These are phyloP conservation scores for Maniola jurtina DNA, from an alignment of 1,140 invertebrate species.

Conservation along the genomic window DNA sequence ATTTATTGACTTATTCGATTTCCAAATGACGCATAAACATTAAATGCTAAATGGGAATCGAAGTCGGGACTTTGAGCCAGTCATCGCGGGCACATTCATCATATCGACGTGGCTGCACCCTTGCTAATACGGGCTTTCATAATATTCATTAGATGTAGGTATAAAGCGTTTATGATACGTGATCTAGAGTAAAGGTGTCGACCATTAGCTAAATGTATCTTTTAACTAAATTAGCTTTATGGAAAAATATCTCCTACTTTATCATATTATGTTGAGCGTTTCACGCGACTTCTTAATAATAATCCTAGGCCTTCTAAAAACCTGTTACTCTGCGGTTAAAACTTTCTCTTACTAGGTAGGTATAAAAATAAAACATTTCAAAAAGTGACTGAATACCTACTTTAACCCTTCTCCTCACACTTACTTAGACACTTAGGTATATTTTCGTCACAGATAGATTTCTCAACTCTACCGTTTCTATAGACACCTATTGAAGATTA, in stretches of 20 bases:
- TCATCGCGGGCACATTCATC: conserved; percentile 68
- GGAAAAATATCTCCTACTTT: not conserved
- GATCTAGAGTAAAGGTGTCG: conserved; percentile 40
- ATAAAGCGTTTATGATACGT: conserved; percentile 58
- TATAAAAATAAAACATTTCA: no score
- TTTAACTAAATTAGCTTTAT: conserved; percentile 30
- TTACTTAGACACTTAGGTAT: no score
- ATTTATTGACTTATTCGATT: conserved; percentile 14
- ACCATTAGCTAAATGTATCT: conserved; percentile 30
- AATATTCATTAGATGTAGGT: conserved; percentile 67
- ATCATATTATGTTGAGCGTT: not conserved
- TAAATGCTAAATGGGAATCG: conserved; percentile 57
- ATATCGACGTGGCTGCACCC: conserved; percentile 65
- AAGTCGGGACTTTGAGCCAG: conserved; percentile 50
- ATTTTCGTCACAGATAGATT: no score
- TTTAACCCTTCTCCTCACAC: no score
- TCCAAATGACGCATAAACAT: conserved; percentile 21
- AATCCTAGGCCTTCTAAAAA: no score
- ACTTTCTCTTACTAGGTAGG: no score
- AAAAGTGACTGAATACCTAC: no score
- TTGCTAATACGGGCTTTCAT: conserved; percentile 65
- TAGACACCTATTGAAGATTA: not conserved
- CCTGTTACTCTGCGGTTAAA: no score
- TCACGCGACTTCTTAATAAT: not conserved
- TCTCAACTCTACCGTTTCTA: not conserved